Conservation (phyloP, 2,797 vertebrate genomes). For the Argya squamiceps region DNA sequence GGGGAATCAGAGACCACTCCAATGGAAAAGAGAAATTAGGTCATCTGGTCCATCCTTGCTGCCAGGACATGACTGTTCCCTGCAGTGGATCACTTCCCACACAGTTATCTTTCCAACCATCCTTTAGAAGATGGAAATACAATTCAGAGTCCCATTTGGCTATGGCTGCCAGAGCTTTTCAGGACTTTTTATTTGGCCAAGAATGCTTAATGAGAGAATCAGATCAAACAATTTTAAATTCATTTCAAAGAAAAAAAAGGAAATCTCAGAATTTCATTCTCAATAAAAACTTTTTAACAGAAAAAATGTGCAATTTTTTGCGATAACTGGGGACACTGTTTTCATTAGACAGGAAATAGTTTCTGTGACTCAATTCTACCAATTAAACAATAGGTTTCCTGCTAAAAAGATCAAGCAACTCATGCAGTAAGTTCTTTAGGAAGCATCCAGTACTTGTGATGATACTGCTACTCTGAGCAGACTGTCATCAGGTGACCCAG, state of each 20-base stretch:
- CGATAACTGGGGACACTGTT: neutral
- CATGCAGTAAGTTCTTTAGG: neutral
- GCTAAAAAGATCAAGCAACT: neutral
- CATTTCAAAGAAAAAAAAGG: neutral
- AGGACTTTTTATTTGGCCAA: neutral
- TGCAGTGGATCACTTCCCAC: slow-evolving; percentile 39
- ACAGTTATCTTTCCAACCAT: slow-evolving; percentile 41
- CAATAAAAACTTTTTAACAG: neutral
- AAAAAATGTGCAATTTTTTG: neutral
- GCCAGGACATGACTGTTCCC: slow-evolving; percentile 58
- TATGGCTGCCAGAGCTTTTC: slow-evolving; percentile 3
- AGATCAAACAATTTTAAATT: neutral
- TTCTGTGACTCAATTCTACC: slow-evolving; percentile 12
- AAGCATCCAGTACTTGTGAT: neutral
- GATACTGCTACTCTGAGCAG: neutral
- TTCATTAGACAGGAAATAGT: neutral
- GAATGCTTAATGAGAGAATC: neutral
- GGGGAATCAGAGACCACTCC: slow-evolving; percentile 4
- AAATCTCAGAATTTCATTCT: neutral
- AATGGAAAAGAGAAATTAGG: slow-evolving; percentile 62
- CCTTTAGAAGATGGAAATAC: slow-evolving; percentile 26
- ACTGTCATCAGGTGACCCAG: neutral
- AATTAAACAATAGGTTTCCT: slow-evolving; percentile 28
- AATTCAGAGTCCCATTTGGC: slow-evolving; percentile 8
- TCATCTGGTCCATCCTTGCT: slow-evolving; percentile 51